These are phyloP conservation scores for Rhinichthys klamathensis DNA, from an alignment of 2,113 vertebrate genomes.

Conservation along the genomic window DNA sequence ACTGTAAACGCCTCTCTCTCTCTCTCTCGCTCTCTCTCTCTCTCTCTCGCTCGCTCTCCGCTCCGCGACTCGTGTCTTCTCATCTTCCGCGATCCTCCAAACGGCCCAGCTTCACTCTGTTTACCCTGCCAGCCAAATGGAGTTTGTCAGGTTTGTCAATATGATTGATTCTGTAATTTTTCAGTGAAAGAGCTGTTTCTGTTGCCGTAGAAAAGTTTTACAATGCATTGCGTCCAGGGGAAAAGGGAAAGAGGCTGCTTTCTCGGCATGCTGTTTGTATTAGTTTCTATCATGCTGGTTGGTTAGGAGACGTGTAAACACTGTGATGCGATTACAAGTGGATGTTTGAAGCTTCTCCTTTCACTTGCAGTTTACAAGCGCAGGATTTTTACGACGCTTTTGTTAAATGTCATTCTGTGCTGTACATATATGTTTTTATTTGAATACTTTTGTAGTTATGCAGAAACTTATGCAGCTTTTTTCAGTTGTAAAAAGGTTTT, in stretches of 20 bases:
- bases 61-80: slow-evolving; percentile 66
- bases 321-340: slow-evolving; percentile 12
- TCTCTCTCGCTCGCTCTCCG: slow-evolving; percentile 62
- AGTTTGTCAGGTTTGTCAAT: slow-evolving; percentile 97
- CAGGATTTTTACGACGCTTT: background rate
- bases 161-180: slow-evolving; percentile 83
- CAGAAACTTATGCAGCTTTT: background rate
- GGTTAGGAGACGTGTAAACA: slow-evolving; percentile 14
- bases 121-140: slow-evolving; percentile 95
- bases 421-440: slow-evolving; percentile 29
- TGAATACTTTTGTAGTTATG: background rate
- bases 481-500: background rate
- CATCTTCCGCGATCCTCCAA: slow-evolving; percentile 75
- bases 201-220: slow-evolving; percentile 68
- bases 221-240: slow-evolving; percentile 75
- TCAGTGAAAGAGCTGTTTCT: slow-evolving; percentile 12
- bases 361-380: background rate
- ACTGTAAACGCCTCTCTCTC: slow-evolving; percentile 59
- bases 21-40: slow-evolving; percentile 56
- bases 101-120: slow-evolving; percentile 85
- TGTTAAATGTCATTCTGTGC: background rate
- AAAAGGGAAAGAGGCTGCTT: slow-evolving; percentile 59
- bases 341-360: background rate
- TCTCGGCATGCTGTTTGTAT: slow-evolving; percentile 61
- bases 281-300: slow-evolving; percentile 36